A percentile compares a stretch with the other conserved stretches of the same genome.
Conservation (phyloP, 2,888 invertebrate species). For the Entomobrya proxima region DNA sequence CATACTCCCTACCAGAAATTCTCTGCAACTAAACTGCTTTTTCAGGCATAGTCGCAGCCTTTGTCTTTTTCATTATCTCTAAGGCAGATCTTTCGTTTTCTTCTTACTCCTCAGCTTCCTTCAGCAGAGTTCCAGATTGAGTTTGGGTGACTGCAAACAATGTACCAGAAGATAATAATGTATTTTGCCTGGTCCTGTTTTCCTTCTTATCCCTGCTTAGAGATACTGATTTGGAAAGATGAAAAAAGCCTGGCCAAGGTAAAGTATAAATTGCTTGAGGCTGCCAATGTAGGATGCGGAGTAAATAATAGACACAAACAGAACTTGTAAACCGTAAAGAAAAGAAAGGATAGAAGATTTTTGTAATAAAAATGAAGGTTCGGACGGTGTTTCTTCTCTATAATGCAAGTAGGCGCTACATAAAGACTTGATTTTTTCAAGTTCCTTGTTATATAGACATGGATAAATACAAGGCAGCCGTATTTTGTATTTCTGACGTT, state of each 20-base stretch:
- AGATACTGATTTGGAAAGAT: background rate
- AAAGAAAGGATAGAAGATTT: background rate
- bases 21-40: background rate
- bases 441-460: background rate
- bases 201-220: background rate
- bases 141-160: slow-evolving; percentile 33
- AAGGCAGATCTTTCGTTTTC: slow-evolving; percentile 34
- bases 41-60: slow-evolving; percentile 49
- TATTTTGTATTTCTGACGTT: slow-evolving; percentile 15
- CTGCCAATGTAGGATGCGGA: slow-evolving; percentile 25
- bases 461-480: background rate
- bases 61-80: slow-evolving; percentile 64
- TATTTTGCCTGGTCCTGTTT: background rate
- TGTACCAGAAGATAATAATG: background rate
- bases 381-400: background rate
- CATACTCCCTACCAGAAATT: slow-evolving; percentile 34
- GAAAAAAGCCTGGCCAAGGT: slow-evolving; percentile 50
- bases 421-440: background rate
- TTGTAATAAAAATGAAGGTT: slow-evolving; percentile 28
- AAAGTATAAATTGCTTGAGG: slow-evolving; percentile 54
- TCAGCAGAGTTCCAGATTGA: slow-evolving; percentile 56
- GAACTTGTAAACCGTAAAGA: slow-evolving; percentile 6
- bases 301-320: slow-evolving; percentile 37
- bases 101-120: slow-evolving; percentile 26
- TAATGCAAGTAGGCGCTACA: background rate